Base-by-base conservation (phyloP, 2,797 vertebrate species). In the Benthosema pterotum region DNA sequence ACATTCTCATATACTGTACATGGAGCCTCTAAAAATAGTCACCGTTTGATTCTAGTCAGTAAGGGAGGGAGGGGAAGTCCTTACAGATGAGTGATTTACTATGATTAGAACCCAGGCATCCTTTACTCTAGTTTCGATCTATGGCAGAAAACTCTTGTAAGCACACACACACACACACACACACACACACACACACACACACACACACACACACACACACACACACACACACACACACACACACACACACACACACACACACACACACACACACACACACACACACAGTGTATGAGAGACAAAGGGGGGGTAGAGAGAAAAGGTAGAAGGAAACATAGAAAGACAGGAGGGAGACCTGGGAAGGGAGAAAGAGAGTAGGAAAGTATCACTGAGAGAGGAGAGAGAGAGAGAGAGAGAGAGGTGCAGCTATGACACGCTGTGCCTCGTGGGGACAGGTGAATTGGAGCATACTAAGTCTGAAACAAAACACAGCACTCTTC, bases 371-470 rank as follows among this genome's bases (percentile, higher is more conserved):
- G 32, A 38, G 32, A 38, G 32, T 11, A 38, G 1, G 32, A 38
- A 9, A 38, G 8, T 9, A 9, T 32, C 28, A 38, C 7, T 9
- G 3, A 38, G 32, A 38, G 8, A 38, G 32, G 8, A 38, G 32
- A 38, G 32, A 38, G 8, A 38, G 32, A 38, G 32, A 38, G 32
- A 38, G 32, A 38, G 32, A 38, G 32, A 38, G 9, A 59, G 72
- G 69, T 77, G 75, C 17, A 14, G 18, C 13, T 8, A 38, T 38
- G 55, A 18, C 57, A 69, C 14, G 57, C 64, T 58, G 77, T 12
- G 60, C 77, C 88, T 83, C 84, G 19, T 81, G 86, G 79, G 86
- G 80, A 82, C 83, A 83, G 78, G 85, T 88, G 90, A 90, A 91
- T 69, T 88, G 83, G 88, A 88, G 88, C 89, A 76, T 85, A 85